phyloP scores from a whole-genome alignment of 2,888 invertebrate genomes.

The Tinea trinotella region DNA sequence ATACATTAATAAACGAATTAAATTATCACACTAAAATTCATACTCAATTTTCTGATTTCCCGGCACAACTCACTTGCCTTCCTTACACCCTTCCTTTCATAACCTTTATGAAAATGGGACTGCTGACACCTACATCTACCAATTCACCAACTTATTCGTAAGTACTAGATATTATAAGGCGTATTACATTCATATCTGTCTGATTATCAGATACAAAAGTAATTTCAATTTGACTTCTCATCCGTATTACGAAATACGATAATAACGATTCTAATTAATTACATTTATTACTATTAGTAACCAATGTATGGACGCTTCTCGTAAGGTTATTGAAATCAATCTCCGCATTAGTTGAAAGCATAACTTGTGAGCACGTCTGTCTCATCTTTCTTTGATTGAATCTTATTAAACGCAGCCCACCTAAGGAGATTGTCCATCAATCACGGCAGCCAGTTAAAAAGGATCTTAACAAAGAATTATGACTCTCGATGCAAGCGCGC shows the following conservation, averaged over 20 bases:
- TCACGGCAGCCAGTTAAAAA: slow-evolving; percentile 55
- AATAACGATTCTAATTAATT: background rate
- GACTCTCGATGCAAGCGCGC: slow-evolving; percentile 52
- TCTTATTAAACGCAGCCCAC: slow-evolving; percentile 58
- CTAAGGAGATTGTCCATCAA: slow-evolving; percentile 63
- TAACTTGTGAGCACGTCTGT: slow-evolving; percentile 10
- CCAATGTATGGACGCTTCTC: background rate
- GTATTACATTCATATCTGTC: background rate
- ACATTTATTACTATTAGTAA: background rate
- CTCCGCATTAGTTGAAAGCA: slow-evolving; percentile 7
- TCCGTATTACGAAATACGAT: background rate
- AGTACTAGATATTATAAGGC: too few species aligned
- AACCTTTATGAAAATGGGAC: too few species aligned
- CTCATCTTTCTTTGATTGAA: slow-evolving; percentile 17
- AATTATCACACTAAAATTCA: too few species aligned
- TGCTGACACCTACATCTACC: too few species aligned
- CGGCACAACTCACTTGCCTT: too few species aligned
- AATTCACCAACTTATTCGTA: too few species aligned
- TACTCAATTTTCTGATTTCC: too few species aligned
- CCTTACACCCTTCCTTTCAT: too few species aligned
- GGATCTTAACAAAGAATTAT: slow-evolving; percentile 63
- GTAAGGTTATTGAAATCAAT: slow-evolving; percentile 10
- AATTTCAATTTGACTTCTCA: background rate
- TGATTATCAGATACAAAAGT: background rate
- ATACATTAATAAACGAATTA: too few species aligned